Percentiles rank a stretch among this genome's conserved stretches.
These are phyloP conservation scores for Coluber constrictor DNA, from an alignment of 2,797 vertebrate genomes.

Conservation along the genomic window DNA sequence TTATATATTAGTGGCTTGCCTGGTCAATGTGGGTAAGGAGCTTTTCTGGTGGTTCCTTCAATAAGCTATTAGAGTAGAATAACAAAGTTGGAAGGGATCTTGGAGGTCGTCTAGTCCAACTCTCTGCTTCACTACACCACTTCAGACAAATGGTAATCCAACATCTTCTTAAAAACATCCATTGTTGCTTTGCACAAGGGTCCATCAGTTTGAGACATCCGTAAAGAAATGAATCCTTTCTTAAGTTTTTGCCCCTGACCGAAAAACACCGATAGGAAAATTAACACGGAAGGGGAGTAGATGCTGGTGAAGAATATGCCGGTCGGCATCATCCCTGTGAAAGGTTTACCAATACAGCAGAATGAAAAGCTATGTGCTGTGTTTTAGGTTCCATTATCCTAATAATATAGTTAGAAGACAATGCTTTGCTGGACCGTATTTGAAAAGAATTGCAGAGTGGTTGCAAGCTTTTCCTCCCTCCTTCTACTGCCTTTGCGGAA, in stretches of 20 bases:
- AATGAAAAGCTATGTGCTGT: constrained; percentile 31
- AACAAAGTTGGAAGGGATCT: too few relatives aligned
- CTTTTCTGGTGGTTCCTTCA: too few relatives aligned
- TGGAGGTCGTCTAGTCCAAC: too few relatives aligned
- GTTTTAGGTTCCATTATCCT: constrained; percentile 24
- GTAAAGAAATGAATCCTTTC: constrained; percentile 43
- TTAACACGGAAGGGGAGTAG: neutral
- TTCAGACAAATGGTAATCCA: too few relatives aligned
- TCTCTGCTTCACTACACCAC: too few relatives aligned
- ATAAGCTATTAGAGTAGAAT: too few relatives aligned
- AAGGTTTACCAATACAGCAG: constrained; percentile 18
- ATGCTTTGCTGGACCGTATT: constrained; percentile 20
- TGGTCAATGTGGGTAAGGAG: too few relatives aligned
- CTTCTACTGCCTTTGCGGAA: constrained; percentile 37
- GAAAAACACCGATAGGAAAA: constrained; percentile 32
- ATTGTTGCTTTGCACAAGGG: neutral
- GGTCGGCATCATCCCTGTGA: neutral
- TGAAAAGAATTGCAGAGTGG: constrained; percentile 42
- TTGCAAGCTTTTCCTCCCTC: neutral
- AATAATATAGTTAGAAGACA: constrained; percentile 34
- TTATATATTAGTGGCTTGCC: neutral
- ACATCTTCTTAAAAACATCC: too few relatives aligned
- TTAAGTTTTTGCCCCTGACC: constrained; percentile 30
- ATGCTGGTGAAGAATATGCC: neutral
- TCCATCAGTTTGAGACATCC: neutral